Base-by-base conservation (phyloP, 2,888 invertebrate species). In the Eilema depressum region DNA sequence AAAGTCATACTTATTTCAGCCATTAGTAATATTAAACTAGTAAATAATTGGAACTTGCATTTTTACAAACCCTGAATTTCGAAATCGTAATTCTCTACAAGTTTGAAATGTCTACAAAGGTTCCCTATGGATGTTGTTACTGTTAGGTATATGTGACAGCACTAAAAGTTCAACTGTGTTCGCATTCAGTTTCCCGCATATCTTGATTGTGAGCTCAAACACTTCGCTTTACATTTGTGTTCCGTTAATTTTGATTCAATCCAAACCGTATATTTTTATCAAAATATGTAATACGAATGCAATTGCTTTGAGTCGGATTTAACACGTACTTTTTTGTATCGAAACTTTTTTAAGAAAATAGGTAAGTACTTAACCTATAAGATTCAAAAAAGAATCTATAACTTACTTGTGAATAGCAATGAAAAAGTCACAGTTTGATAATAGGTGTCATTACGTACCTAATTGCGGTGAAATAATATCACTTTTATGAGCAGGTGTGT, bases 191-290 rank as follows among this genome's bases (percentile, higher is more conserved):
- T 85, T 83, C 86, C 85, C 85, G 89, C 88, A 90, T 90, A 91
- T 91, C 91, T 91, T 91, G 91, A 92, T 91, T 90, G 88, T 89
- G 78, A 87, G 86, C 88, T 86, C 89, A 88, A 89, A 91, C 88
- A 89, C 87, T 86, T 81, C 72, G 71, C 73, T 76, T 78, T 83
- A 86, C 81, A 84, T 87, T 86, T 86, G 82, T 78, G 77, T 85
- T 75, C 76, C 71, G 79, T 82, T 85, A 80, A 83, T 85, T 87
- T 82, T 82, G 78, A 84, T 86, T 83, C 79, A 82, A 86, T 79
- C 61, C 64, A 23, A 63, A 71, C 62, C 79, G 75, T 86, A 80
- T 74, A 79, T 78, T 79, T 78, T 77, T 76, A 75, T 74, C 74
- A 73, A 64, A 74, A 57, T 10, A 30, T n/a, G n/a, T n/a, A 68